Conservation (phyloP, 2,113 vertebrate species). For the Tiliqua scincoides region DNA sequence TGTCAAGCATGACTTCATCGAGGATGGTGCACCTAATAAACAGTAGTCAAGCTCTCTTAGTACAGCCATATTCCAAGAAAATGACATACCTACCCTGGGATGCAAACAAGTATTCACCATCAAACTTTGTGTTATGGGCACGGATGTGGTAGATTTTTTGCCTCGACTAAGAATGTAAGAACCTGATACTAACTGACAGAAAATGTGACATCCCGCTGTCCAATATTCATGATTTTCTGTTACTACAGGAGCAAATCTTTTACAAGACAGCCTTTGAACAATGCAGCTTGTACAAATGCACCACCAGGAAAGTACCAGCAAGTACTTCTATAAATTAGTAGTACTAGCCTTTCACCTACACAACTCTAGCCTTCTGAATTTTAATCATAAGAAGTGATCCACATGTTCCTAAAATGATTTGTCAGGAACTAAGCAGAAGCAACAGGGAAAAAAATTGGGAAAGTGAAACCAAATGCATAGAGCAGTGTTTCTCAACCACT, state of each 20-base stretch:
- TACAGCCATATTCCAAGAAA: background rate
- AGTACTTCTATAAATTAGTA: conserved; percentile 31
- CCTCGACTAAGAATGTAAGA: background rate
- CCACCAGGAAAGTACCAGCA: background rate
- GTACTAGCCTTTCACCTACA: background rate
- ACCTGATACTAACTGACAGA: background rate
- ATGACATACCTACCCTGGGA: background rate
- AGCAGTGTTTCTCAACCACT: too few species aligned
- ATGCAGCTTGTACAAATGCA: background rate
- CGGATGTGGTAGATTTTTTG: background rate
- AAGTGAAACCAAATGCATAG: background rate
- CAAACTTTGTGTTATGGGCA: background rate
- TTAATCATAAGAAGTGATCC: background rate
- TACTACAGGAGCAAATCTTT: background rate
- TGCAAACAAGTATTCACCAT: background rate
- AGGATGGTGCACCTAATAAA: background rate
- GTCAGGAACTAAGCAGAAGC: conserved; percentile 19
- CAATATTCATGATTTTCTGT: background rate
- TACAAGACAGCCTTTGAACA: background rate
- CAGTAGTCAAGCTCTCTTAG: background rate
- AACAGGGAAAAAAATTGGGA: background rate
- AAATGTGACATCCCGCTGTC: background rate
- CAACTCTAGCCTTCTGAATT: background rate
- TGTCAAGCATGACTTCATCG: background rate
- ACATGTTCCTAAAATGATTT: conserved; percentile 7